These are phyloP conservation scores for Drosophila paracracens DNA, from an alignment of 2,888 invertebrate genomes.

Conservation along the genomic window DNA sequence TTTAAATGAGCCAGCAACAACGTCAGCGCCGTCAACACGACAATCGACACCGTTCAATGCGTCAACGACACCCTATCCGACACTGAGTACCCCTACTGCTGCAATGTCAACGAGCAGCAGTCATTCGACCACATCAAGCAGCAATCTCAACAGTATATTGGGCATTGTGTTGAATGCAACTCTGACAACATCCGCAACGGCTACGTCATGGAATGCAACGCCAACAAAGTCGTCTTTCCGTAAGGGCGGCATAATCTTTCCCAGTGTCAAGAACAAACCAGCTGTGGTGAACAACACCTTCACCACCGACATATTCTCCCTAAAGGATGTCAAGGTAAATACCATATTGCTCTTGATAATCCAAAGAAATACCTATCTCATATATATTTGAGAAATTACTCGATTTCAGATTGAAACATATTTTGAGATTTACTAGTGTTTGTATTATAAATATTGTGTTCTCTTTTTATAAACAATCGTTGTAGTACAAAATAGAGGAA, in stretches of 20 bases:
- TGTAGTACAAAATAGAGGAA: conserved; percentile 3
- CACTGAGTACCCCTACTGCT: conserved; percentile 23
- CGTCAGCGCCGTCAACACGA: conserved; percentile 22
- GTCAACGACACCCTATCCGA: conserved; percentile 20
- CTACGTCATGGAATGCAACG: conserved; percentile 53
- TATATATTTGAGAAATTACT: neutral
- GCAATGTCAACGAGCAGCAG: conserved; percentile 15
- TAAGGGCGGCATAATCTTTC: conserved; percentile 95
- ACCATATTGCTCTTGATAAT: neutral
- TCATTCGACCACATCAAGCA: conserved; percentile 48
- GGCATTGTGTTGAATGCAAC: conserved; percentile 35
- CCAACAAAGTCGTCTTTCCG: conserved; percentile 86
- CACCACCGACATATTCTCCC: conserved; percentile 90
- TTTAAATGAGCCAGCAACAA: conserved; percentile 67
- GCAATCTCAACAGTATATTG: conserved; percentile 43
- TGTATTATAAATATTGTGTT: conserved; percentile 4
- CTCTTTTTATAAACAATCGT: conserved; percentile 1
- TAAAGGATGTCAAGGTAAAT: conserved; percentile 92
- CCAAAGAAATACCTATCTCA: neutral
- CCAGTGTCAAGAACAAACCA: conserved; percentile 95
- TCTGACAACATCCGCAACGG: conserved; percentile 33
- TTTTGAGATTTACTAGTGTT: conserved; percentile 5
- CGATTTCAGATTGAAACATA: neutral
- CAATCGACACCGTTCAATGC: conserved; percentile 8
- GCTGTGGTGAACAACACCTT: conserved; percentile 94